Conservation (phyloP, 2,888 invertebrate genomes). For the Cephus nigrinus region DNA sequence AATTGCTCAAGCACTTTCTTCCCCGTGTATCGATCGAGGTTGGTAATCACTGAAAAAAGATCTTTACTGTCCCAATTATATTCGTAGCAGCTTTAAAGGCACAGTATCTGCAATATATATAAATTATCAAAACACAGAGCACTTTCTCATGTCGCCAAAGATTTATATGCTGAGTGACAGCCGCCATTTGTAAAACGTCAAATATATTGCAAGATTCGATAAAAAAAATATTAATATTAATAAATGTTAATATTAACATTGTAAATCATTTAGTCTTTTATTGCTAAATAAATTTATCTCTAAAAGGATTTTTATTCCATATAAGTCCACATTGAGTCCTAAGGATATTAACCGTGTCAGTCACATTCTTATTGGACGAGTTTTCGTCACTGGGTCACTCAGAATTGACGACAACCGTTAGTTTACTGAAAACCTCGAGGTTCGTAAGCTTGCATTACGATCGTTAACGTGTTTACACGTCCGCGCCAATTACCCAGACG, state of each 20-base stretch:
- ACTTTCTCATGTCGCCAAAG: not conserved
- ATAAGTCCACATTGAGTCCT: not conserved
- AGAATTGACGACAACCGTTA: not conserved
- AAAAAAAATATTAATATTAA: not conserved
- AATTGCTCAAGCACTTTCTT: not conserved
- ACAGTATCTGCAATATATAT: not conserved
- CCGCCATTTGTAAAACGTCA: not conserved
- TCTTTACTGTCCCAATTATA: not conserved
- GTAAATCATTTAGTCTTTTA: not conserved
- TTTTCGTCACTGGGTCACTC: not conserved
- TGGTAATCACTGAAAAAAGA: not conserved
- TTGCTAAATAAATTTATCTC: not conserved
- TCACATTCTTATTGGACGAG: not conserved
- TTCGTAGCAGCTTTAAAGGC: not conserved
- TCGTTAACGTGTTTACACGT: not conserved
- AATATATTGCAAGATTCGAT: not conserved
- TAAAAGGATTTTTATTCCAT: not conserved
- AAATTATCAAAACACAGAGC: not conserved
- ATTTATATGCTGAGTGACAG: not conserved
- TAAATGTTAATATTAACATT: not conserved
- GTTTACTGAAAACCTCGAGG: not conserved
- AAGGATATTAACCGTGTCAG: not conserved
- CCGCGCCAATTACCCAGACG: not conserved
- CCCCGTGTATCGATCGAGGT: not conserved
- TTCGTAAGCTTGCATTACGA: not conserved